Conservation (phyloP, 2,113 vertebrate species). For the Hypomesus transpacificus region DNA sequence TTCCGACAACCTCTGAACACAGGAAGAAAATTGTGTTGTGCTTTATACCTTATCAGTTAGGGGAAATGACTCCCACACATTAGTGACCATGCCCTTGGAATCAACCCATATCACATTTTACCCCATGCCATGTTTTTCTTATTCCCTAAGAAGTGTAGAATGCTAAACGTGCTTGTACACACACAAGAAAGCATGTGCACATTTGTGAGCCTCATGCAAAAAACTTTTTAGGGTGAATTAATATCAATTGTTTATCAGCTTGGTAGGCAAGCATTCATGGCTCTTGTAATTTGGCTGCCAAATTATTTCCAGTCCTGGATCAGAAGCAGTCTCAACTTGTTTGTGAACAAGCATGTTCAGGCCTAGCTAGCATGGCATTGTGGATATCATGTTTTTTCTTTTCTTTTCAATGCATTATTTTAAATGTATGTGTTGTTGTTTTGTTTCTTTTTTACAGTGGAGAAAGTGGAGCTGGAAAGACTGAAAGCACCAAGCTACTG, state of each 20-base stretch:
- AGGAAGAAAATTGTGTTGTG: background rate
- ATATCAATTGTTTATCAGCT: conserved; percentile 13
- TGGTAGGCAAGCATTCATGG: conserved; percentile 9
- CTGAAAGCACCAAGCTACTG: conserved; percentile 73
- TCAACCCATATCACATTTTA: background rate
- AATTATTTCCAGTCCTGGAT: conserved; percentile 21
- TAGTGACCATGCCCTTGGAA: background rate
- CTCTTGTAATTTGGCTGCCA: conserved; percentile 34
- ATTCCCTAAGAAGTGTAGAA: background rate
- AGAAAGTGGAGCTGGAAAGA: conserved; percentile 78
- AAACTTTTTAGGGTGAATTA: background rate
- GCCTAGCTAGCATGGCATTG: background rate
- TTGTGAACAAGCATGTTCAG: background rate
- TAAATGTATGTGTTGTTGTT: background rate
- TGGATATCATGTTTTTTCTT: background rate
- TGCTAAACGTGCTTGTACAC: background rate
- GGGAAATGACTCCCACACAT: background rate
- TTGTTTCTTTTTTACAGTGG: conserved; percentile 58
- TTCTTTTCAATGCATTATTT: background rate
- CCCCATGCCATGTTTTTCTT: too few species aligned
- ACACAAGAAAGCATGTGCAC: background rate
- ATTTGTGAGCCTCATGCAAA: conserved; percentile 53
- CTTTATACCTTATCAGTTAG: background rate
- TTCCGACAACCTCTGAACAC: background rate
- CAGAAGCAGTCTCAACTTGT: background rate